Base-by-base conservation (phyloP, 1,140 invertebrate genomes). In the Drosophila saltans region DNA sequence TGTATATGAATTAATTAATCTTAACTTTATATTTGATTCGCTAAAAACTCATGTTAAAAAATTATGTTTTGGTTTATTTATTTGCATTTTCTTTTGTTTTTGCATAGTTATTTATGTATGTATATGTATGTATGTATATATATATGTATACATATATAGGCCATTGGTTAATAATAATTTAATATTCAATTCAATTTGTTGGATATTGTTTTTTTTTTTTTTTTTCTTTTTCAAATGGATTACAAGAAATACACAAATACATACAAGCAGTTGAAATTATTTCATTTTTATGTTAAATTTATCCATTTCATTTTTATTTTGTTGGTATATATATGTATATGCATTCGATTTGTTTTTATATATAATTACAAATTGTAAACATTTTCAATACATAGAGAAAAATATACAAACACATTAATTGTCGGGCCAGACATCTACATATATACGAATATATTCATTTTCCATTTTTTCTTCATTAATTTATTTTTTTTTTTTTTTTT, bases 11-110 rank as follows among this genome's bases (percentile, higher is more conserved):
- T 84, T 78, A 72, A 26, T 78, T 81, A 85, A 70, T 76, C 81
- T 81, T 84, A 85, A 72, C 41, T 78, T 85, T 67, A 85, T 80
- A 74, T 84, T 75, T 71, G 81, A 84, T 84, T 84, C 68, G 81
- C 81, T 84, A 84, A 84, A 83, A 85, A 84, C 71, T 84, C 81
- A 85, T 81, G 73, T 85, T 78, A 80, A 80, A 83, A 83, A 84
- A 75, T 72, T 83, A 84, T 64, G 72, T 68, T 77, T 72, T 74
- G 52, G 57, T 80, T 69, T 61, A 75, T 52, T 71, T 26, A 41
- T 58, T 66, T 65, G 58, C 33, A 16, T 39, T 40, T 56, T 58
- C 4, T 66, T 69, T 67, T 57, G 0, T 63, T 60, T 69, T 62
- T 66, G 66, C 21, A 48, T 48, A 48, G 21, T 48, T 59, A 48